A percentile compares a stretch with the other conserved stretches of the same genome.
These are phyloP conservation scores for Erpetoichthys calabaricus DNA, from an alignment of 2,797 vertebrate species.

Conservation along the genomic window DNA sequence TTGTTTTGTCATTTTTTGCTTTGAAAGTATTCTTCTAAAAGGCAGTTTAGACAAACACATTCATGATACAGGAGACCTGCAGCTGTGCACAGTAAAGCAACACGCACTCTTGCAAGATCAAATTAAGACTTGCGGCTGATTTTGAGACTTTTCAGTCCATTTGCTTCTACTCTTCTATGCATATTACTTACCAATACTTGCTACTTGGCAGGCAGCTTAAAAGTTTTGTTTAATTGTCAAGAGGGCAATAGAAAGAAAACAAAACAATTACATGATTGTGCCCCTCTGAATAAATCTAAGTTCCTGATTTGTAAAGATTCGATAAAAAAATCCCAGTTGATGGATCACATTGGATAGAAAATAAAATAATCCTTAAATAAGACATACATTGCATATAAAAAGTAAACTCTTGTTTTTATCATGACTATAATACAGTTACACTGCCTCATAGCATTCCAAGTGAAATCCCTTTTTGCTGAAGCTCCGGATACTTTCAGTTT, in stretches of 20 bases:
- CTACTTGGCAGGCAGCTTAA: too few species aligned
- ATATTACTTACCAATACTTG: too few species aligned
- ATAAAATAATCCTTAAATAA: constrained; percentile 17
- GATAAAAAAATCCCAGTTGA: constrained; percentile 2
- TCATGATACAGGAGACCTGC: too few species aligned
- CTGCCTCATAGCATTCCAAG: constrained; percentile 29
- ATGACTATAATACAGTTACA: constrained; percentile 32
- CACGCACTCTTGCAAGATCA: not conserved
- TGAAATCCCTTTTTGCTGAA: constrained; percentile 28
- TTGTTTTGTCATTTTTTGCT: too few species aligned
- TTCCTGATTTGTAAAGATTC: not conserved
- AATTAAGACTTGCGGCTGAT: constrained; percentile 2
- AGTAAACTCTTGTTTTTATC: constrained; percentile 30
- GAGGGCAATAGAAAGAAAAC: too few species aligned
- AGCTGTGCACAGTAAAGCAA: too few species aligned
- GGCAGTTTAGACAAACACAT: too few species aligned
- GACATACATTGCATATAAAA: constrained; percentile 25
- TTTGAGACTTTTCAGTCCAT: not conserved
- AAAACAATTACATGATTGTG: too few species aligned
- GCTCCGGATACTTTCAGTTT: constrained; percentile 21
- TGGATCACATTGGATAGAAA: constrained; percentile 1
- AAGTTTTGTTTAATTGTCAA: too few species aligned
- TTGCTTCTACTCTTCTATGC: too few species aligned
- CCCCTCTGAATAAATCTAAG: too few species aligned
- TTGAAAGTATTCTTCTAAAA: too few species aligned